These are phyloP conservation scores for Macrotrachela quadricornifera DNA, from an alignment of 1,140 invertebrate genomes.

Conservation along the genomic window DNA sequence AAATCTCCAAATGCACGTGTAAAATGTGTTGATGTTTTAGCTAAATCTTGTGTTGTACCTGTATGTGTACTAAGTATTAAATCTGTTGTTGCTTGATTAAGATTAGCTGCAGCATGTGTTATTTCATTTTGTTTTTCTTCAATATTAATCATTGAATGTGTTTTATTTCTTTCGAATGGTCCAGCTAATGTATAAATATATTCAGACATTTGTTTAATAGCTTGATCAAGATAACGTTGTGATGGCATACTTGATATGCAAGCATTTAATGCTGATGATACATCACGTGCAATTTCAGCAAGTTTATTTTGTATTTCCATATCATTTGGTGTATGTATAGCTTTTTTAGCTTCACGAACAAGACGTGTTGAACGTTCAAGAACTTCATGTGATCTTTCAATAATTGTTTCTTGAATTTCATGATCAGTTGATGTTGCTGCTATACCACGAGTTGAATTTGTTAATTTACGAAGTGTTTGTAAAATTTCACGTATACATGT, in stretches of 20 bases:
- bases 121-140: constrained; percentile 61
- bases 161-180: neutral
- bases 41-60: constrained; percentile 41
- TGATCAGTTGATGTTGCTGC: constrained; percentile 39
- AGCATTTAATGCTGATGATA: constrained; percentile 33
- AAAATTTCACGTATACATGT: constrained; percentile 40
- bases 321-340: constrained; percentile 40
- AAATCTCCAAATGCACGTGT: constrained; percentile 50
- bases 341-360: constrained; percentile 51
- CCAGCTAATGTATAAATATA: neutral
- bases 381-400: constrained; percentile 46
- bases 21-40: constrained; percentile 50
- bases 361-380: constrained; percentile 49
- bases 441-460: constrained; percentile 47
- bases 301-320: constrained; percentile 35
- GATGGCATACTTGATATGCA: constrained; percentile 60
- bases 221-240: constrained; percentile 63
- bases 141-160: constrained; percentile 12
- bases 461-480: constrained; percentile 43
- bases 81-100: constrained; percentile 57
- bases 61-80: constrained; percentile 44
- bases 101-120: constrained; percentile 50
- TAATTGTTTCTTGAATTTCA: constrained; percentile 33
- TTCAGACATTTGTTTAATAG: constrained; percentile 49
- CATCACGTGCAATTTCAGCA: constrained; percentile 28